Base-by-base conservation (phyloP, 2,888 invertebrate species). In the Cactoblastis cactorum region DNA sequence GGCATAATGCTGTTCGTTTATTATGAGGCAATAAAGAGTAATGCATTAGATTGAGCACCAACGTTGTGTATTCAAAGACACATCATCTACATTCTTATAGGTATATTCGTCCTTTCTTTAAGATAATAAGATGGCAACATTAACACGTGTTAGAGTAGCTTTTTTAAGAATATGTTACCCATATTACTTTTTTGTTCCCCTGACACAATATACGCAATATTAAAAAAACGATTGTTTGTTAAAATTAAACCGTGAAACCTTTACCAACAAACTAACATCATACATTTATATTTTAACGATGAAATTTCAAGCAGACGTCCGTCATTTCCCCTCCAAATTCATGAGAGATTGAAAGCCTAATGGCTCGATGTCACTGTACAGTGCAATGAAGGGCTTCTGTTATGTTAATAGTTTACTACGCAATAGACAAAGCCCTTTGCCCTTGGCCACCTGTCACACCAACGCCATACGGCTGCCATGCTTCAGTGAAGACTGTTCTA, bases 371-470 rank as follows among this genome's bases (percentile, higher is more conserved):
- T 33, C 8, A 12, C 12, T 12, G 3, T 32, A 11, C 15, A 17
- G 3, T 32, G 17, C 15, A 17, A 28, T 15, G 43, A 17, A 43
- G 15, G 43, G 43, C 43, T 43, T 43, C 43, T 11, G 28, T 17
- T 43, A 43, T 28, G 17, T 28, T 43, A 43, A 43, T 43, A 43
- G 17, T 43, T 43, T 43, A 28, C 43, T 28, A 43, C 43, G 43
- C 17, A 43, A 43, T 43, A 43, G 43, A 17, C 17, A 43, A 43
- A 28, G 28, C 24, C 15, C 15, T 43, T 5, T 24, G 43, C 28
- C 43, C 43, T 43, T 43, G 43, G 32, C 43, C 43, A 43, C 43
- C 43, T 43, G 43, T 43, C 43, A 15, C 39, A 41, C n/a, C 14
- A 14, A 28, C 14, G 24, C 43, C 28, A 17, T 28, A 43, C n/a